Evolutionary conservation across 2,797 vertebrate species (phyloP).

Genomic region (Balearica regulorum): DNA sequence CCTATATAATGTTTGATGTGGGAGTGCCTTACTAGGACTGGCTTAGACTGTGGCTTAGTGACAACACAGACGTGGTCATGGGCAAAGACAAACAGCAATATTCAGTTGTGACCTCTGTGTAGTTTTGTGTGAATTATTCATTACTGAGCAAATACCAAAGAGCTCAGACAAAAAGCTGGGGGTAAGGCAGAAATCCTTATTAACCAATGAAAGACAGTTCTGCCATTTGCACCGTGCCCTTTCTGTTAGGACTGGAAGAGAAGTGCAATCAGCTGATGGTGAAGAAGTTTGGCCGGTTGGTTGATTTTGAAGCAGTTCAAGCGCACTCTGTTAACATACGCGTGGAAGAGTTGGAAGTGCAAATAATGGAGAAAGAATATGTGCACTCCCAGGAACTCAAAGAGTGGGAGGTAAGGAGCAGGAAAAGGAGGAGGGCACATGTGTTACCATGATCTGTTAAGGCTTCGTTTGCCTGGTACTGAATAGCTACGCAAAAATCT

Average conservation of each 20-base stretch:
- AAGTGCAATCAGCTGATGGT: conserved; percentile 81
- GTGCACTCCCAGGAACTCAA: conserved; percentile 73
- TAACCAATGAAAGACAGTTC: not conserved
- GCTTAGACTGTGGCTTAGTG: not conserved
- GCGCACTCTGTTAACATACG: conserved; percentile 78
- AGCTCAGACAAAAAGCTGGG: not conserved
- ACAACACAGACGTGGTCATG: not conserved
- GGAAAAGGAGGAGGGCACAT: not conserved
- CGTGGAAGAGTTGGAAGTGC: conserved; percentile 84
- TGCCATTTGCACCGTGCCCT: not conserved
- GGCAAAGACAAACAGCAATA: not conserved
- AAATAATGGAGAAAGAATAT: conserved; percentile 74
- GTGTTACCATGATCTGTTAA: not conserved
- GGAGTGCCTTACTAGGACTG: not conserved
- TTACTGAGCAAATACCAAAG: not conserved
- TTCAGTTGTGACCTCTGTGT: not conserved
- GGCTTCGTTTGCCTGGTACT: not conserved
- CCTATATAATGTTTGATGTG: not conserved
- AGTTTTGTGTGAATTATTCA: not conserved
- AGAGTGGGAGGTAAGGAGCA: conserved; percentile 79
- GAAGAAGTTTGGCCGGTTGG: conserved; percentile 84
- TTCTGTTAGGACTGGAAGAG: conserved; percentile 76
- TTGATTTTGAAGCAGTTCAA: conserved; percentile 87
- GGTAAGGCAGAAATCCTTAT: not conserved
- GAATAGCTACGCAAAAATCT: not conserved